Percentiles rank a stretch among this genome's conserved stretches.
These are phyloP conservation scores for Porites lobata DNA, from an alignment of 92 coral and sea anemone species.

Conservation along the genomic window DNA sequence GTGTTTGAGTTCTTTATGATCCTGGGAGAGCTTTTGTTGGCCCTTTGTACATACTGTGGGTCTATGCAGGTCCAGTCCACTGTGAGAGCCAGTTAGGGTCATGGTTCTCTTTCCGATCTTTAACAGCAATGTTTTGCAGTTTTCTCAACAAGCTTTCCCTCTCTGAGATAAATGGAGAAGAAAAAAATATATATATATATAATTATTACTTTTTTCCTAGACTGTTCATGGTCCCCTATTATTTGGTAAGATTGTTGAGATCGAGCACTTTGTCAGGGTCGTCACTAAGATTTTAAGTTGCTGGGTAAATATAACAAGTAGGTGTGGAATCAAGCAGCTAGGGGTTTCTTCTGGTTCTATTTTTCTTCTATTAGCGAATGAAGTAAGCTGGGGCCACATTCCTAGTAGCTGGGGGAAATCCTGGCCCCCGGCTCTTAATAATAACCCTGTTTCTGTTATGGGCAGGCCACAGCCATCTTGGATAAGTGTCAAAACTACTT, in stretches of 20 bases:
- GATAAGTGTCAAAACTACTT: no score
- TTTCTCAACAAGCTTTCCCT: slow-evolving; percentile 72
- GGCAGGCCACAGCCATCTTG: no score
- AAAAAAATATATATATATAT: background rate
- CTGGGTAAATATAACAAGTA: no score
- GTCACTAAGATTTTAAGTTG: no score
- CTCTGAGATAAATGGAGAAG: slow-evolving; percentile 47
- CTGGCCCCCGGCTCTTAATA: no score
- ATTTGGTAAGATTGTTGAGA: background rate
- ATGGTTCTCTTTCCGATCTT: slow-evolving; percentile 69
- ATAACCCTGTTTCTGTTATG: no score
- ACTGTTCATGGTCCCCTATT: background rate
- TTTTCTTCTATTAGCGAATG: no score
- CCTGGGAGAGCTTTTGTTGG: background rate
- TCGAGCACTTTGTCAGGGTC: no score
- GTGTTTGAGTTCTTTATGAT: slow-evolving; percentile 9
- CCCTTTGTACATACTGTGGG: background rate
- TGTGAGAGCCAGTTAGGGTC: slow-evolving; percentile 77
- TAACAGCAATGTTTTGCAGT: slow-evolving; percentile 60
- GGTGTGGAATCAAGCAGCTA: no score
- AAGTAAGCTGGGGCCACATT: no score
- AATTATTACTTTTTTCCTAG: background rate
- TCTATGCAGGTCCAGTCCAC: slow-evolving; percentile 75
- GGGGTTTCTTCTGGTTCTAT: no score
- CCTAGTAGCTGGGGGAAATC: no score